Evolutionary conservation across 2,113 vertebrate genomes (phyloP).

Genomic region (Mobula birostris): DNA sequence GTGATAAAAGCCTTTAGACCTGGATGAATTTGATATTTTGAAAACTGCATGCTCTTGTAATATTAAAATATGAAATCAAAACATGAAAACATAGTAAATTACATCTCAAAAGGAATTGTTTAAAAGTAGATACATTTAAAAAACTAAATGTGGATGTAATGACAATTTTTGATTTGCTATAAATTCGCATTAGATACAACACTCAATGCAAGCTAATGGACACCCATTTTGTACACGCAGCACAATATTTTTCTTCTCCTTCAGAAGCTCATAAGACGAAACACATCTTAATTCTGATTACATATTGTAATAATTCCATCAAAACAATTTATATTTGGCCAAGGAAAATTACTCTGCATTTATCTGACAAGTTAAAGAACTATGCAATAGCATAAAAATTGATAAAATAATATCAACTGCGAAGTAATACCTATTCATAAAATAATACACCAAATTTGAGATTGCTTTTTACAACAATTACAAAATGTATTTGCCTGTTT

Average conservation of each 20-base stretch:
- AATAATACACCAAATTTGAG: background rate
- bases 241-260: background rate
- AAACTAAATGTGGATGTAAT: background rate
- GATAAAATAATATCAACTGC: background rate
- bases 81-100: background rate
- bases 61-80: background rate
- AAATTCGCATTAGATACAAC: background rate
- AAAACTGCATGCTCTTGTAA: conserved; percentile 24
- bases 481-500: background rate
- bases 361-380: background rate
- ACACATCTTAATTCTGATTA: background rate
- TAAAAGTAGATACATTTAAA: conserved; percentile 1
- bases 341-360: background rate
- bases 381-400: background rate
- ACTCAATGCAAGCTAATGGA: background rate
- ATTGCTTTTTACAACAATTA: too few species aligned
- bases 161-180: background rate
- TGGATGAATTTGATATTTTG: conserved; percentile 21
- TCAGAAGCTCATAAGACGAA: background rate
- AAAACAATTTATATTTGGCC: background rate
- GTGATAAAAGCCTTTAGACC: background rate
- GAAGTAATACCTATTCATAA: background rate
- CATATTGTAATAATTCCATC: background rate
- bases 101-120: conserved; percentile 13
- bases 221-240: background rate